These are phyloP conservation scores for Willowsia nigromaculata DNA, from an alignment of 2,888 invertebrate species.

Conservation along the genomic window DNA sequence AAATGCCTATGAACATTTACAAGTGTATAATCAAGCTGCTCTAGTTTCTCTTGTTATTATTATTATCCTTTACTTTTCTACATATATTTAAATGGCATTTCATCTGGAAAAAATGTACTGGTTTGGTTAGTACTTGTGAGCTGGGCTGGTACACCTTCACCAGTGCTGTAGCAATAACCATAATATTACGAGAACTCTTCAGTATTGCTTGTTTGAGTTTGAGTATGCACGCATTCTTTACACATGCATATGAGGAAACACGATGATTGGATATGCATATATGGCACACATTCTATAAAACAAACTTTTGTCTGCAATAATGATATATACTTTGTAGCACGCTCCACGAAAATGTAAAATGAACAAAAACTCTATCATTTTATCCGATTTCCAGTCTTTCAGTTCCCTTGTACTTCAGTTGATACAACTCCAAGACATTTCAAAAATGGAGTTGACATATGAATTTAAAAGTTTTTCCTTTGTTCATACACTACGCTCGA, in stretches of 20 bases:
- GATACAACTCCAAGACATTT: background rate
- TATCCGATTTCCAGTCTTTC: background rate
- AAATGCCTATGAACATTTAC: conserved; percentile 2
- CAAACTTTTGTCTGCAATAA: background rate
- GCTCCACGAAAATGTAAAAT: background rate
- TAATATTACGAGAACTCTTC: background rate
- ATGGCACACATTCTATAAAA: background rate
- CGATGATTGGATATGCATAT: background rate
- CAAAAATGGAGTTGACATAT: conserved; percentile 49
- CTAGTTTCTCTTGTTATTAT: conserved; percentile 14
- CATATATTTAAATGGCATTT: background rate
- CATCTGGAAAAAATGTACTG: background rate
- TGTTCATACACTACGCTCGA: conserved; percentile 1
- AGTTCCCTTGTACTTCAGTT: background rate
- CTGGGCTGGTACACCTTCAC: background rate
- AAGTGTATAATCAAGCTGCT: conserved; percentile 18
- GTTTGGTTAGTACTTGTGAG: background rate
- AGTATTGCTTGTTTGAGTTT: background rate
- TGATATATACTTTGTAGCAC: background rate
- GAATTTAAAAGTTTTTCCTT: conserved; percentile 47
- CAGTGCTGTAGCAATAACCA: background rate
- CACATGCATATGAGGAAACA: background rate
- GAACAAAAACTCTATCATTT: background rate
- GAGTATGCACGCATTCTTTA: background rate
- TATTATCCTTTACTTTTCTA: background rate